Evolutionary conservation across 92 coral and sea anemone genomes (phyloP), one percentile per base, ranked within the genome.

Genomic region (Scolanthus callimorphus): DNA sequence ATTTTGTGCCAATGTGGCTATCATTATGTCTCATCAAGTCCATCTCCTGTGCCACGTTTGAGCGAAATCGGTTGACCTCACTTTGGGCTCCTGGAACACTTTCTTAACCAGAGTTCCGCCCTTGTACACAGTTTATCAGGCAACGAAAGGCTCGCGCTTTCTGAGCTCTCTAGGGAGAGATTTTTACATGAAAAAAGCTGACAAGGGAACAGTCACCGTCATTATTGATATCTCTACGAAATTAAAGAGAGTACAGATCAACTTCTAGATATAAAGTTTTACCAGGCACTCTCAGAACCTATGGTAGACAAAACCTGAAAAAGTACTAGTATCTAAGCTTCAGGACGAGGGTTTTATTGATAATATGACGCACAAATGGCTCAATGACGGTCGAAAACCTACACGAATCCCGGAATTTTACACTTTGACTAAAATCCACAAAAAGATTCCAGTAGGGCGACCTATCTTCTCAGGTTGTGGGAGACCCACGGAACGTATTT

Each of bases 391-490:
- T 13, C 79, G 59, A 34, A 51, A 65, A 12, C 76, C 80, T 17
- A 67, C 76, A 49, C 69, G 80, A 48, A 21, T 79, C 48, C 62
- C 73, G 17, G 77, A 69, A 27, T 77, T 69, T 12, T 77, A 77
- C 48, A 71, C 84, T 21, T 67, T 77, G 29, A 77, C 78, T 39
- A 69, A 71, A 54, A 71, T 79, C 39, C 76, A 65, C 63, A 79
- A 79, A 67, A 57, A 62, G 41, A 59, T 49, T 25, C 65, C 69
- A 1, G 78, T 78, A 8, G 73, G 78, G 2, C 45, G 78, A 22
- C 78, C 51, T 1, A 54, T 62, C 0, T 48, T 55, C 12, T 55
- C 74, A 12, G 57, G 74, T 0, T 25, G 54, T 50, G 50, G 34
- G 17, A 45, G 82, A 2, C 70, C 69, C 11, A 64, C 73, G 6